Base-by-base conservation (phyloP, 2,888 invertebrate species). In the Caenorhabditis angaria region DNA sequence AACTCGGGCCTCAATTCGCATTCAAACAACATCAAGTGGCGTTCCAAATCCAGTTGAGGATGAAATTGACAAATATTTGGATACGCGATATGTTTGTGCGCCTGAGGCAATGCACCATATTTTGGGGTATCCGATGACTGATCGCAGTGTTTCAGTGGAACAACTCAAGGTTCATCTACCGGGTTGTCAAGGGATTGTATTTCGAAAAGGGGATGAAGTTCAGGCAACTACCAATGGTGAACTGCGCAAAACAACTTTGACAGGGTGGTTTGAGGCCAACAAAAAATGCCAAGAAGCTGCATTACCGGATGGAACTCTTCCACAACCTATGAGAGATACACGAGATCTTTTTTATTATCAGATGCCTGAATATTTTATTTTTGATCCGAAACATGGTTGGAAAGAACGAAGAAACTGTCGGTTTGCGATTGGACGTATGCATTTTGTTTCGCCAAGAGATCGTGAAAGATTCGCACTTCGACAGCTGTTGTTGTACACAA, bases 1-100 rank as follows among this genome's bases (percentile, higher is more conserved):
- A 1, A 25, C 27, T 1, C 14, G 59, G 14, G 65, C 65, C 10
- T 25, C 53, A 20, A 18, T 65, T 48, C 29, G 14, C 8, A 22
- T 61, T n/a, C n/a, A 10, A 8, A 48, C 14, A 48, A n/a, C 10
- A 5, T 20, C 51, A 3, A 24, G 5, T 22, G 12, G 14, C 6
- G 24, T 14, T 22, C 35, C 28, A 18, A 25, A 35, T 12, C 10
- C 47, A 48, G 50, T 47, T 29, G 47, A 22, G 10, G 70, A 78
- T 47, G 78, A 78, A 27, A 70, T 78, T 28, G 27, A 56, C 2
- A 27, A 27, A 0, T 65, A 69, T 41, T 47, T 76, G 10, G 71
- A 78, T 22, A 54, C 64, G 1, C 41, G 78, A 14, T 78, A 71
- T 20, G 62, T 78, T 2, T 76, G 73, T 59, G 65, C 76, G 14